These are phyloP conservation scores for Stratiomys singularior DNA, from an alignment of 2,888 invertebrate species.

Conservation along the genomic window DNA sequence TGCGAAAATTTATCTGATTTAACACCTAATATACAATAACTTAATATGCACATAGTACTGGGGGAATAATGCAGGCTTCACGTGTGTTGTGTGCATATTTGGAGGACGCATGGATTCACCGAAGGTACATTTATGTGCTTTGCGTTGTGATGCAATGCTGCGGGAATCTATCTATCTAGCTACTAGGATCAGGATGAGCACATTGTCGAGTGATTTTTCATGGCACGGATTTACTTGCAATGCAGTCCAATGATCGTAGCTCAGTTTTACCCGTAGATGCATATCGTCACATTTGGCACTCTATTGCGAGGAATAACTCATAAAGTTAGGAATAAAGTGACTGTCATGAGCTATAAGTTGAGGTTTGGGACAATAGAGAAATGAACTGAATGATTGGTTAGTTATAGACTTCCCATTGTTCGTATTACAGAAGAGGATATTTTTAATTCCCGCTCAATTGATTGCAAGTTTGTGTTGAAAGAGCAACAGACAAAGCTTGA, in stretches of 20 bases:
- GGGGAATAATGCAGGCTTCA: constrained; percentile 30
- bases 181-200: constrained; percentile 28
- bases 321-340: constrained; percentile 39
- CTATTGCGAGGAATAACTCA: constrained; percentile 4
- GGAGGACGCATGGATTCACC: neutral
- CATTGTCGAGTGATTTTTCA: constrained; percentile 30
- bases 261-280: constrained; percentile 2
- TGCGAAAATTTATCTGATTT: constrained; percentile 68
- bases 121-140: neutral
- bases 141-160: neutral
- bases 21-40: constrained; percentile 68
- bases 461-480: no score
- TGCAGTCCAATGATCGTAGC: neutral
- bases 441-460: no score
- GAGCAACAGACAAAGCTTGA: no score
- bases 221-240: neutral
- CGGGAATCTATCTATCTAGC: constrained; percentile 4
- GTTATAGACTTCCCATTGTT: no score
- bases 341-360: constrained; percentile 17
- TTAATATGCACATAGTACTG: constrained; percentile 58
- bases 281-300: constrained; percentile 18
- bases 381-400: constrained; percentile 23
- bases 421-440: no score
- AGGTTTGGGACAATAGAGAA: constrained; percentile 31
- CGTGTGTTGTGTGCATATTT: constrained; percentile 43